Evolutionary conservation across 2,113 vertebrate genomes (phyloP).

Genomic region (Podocnemis expansa): DNA sequence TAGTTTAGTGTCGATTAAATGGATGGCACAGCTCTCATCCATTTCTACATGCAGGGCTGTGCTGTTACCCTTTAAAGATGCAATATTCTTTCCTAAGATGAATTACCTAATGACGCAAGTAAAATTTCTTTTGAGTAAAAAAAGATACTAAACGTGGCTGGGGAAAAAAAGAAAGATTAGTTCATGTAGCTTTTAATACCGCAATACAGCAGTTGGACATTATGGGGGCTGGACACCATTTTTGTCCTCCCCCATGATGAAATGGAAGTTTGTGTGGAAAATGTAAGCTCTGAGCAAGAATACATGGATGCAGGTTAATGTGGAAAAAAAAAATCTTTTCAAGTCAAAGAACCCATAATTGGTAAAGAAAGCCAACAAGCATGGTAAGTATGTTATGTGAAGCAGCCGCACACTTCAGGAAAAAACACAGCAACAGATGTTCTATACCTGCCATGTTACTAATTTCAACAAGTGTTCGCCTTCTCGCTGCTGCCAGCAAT

Average conservation of each 20-base stretch:
- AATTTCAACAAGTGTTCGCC: conserved; percentile 88
- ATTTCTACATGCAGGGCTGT: not conserved
- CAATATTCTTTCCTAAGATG: conserved; percentile 41
- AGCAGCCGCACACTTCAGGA: conserved; percentile 73
- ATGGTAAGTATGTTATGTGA: conserved; percentile 69
- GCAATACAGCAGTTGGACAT: conserved; percentile 64
- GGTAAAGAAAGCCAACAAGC: conserved; percentile 59
- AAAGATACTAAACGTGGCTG: conserved; percentile 23
- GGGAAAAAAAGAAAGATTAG: conserved; percentile 54
- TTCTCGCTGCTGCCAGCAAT: conserved; percentile 86
- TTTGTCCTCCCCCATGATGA: not conserved
- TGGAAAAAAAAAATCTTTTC: not conserved
- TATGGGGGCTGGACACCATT: conserved; percentile 46
- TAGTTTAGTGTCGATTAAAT: not conserved
- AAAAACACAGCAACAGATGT: conserved; percentile 78
- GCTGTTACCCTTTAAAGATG: not conserved
- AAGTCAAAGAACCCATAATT: conserved; percentile 48
- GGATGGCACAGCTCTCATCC: not conserved
- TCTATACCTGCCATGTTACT: conserved; percentile 85
- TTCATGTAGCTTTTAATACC: conserved; percentile 59
- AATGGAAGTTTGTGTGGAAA: conserved; percentile 42
- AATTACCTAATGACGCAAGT: conserved; percentile 39
- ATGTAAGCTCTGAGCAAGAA: not conserved
- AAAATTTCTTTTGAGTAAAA: conserved; percentile 60
- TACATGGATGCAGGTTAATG: conserved; percentile 7